Conservation (phyloP, 1,140 invertebrate genomes). For the Heliconius himera region DNA sequence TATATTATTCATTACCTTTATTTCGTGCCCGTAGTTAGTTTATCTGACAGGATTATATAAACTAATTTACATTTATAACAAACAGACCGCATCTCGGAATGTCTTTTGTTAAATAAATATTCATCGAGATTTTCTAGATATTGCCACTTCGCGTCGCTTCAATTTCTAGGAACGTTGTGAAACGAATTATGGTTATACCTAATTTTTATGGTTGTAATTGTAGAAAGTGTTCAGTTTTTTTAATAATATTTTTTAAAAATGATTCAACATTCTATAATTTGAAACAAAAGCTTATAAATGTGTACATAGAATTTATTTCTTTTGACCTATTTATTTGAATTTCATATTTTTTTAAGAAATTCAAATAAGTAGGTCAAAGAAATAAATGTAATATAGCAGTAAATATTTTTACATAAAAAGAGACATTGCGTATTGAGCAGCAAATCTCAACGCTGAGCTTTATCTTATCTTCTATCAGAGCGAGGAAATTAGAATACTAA, state of each 20-base stretch:
- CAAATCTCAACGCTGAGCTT: too few species aligned
- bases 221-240: not conserved
- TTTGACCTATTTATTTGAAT: too few species aligned
- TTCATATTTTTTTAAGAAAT: too few species aligned
- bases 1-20: not conserved
- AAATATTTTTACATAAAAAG: too few species aligned
- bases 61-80: conserved; percentile 63
- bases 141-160: not conserved
- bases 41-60: conserved; percentile 56
- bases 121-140: conserved; percentile 24
- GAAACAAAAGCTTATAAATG: not conserved
- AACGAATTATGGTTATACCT: not conserved
- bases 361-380: too few species aligned
- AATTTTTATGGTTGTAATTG: not conserved
- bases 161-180: not conserved
- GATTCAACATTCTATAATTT: not conserved
- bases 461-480: too few species aligned
- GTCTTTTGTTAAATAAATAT: conserved; percentile 44
- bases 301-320: too few species aligned
- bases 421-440: too few species aligned
- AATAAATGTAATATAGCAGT: too few species aligned
- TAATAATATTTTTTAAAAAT: not conserved
- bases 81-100: conserved; percentile 52
- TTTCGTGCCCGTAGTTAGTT: conserved; percentile 36
- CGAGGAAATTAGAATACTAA: too few species aligned